These are phyloP conservation scores for Aphelinus certus DNA, from an alignment of 1,140 invertebrate species.

Conservation along the genomic window DNA sequence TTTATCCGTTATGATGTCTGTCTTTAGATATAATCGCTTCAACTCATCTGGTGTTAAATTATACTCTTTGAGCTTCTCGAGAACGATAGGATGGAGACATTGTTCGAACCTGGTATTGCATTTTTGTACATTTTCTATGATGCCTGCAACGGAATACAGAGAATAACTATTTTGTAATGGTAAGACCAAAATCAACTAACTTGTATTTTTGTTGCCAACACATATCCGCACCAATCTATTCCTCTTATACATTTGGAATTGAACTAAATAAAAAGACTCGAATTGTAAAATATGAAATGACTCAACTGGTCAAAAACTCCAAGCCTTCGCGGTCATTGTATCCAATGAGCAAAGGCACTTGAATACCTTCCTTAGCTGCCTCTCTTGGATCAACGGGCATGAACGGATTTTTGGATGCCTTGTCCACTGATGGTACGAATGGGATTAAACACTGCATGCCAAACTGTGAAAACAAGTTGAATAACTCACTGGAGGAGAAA, in stretches of 20 bases:
- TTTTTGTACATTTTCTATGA: neutral
- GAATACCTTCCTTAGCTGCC: neutral
- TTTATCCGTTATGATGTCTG: conserved; percentile 49
- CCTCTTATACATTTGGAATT: neutral
- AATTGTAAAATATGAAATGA: neutral
- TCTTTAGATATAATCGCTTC: conserved; percentile 51
- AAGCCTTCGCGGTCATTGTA: conserved; percentile 14
- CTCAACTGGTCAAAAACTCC: neutral
- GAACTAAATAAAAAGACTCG: neutral
- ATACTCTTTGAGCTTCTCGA: conserved; percentile 20
- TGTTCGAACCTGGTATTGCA: neutral
- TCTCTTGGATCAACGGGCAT: conserved; percentile 1
- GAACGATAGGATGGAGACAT: neutral
- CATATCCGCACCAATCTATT: neutral
- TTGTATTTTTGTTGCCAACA: neutral
- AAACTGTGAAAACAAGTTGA: too few relatives aligned
- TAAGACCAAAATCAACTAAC: too few relatives aligned
- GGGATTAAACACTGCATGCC: too few relatives aligned
- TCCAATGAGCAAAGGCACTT: conserved; percentile 3
- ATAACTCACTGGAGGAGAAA: too few relatives aligned
- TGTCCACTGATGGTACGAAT: neutral
- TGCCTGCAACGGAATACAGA: too few relatives aligned
- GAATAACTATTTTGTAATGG: too few relatives aligned
- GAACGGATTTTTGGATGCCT: neutral
- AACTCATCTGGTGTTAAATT: conserved; percentile 41